Conservation (phyloP, 2,888 invertebrate species). For the Cabera pusaria region DNA sequence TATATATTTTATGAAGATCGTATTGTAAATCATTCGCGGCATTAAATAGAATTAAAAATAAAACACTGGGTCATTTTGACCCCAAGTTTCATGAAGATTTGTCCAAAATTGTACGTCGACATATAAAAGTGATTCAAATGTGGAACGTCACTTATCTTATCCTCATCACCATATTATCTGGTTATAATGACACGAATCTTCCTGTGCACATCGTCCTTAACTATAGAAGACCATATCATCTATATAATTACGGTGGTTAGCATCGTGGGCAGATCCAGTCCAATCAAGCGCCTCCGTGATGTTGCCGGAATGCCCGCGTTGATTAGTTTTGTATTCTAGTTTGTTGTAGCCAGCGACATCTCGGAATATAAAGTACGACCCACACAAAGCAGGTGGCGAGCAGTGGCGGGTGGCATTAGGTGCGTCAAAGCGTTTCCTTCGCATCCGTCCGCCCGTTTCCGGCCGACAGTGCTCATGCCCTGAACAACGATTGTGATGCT, state of each 20-base stretch:
- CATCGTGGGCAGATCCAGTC: slow-evolving; percentile 23
- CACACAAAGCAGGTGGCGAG: slow-evolving; percentile 27
- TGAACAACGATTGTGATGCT: slow-evolving; percentile 50
- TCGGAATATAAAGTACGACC: slow-evolving; percentile 25
- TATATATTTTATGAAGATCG: no score
- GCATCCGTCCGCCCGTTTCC: slow-evolving; percentile 16
- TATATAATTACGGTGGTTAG: slow-evolving; percentile 12
- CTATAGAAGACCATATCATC: no score
- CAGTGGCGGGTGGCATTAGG: slow-evolving; percentile 26
- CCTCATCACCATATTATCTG: no score
- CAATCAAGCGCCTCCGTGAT: slow-evolving; percentile 20
- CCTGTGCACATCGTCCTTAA: no score
- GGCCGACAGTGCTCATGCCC: slow-evolving; percentile 15
- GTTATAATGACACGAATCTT: no score
- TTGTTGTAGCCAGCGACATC: slow-evolving; percentile 13
- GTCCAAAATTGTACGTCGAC: no score
- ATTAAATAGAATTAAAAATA: no score
- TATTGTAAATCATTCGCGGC: no score
- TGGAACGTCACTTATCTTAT: no score
- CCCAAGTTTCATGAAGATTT: no score
- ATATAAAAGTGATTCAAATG: no score
- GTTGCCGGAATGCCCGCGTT: slow-evolving; percentile 18
- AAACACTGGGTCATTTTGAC: no score
- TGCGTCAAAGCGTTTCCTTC: slow-evolving; percentile 33
- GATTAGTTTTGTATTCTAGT: slow-evolving; percentile 18